phyloP scores from a whole-genome alignment of 2,888 invertebrate genomes.

The Trissoscelio sp. region DNA sequence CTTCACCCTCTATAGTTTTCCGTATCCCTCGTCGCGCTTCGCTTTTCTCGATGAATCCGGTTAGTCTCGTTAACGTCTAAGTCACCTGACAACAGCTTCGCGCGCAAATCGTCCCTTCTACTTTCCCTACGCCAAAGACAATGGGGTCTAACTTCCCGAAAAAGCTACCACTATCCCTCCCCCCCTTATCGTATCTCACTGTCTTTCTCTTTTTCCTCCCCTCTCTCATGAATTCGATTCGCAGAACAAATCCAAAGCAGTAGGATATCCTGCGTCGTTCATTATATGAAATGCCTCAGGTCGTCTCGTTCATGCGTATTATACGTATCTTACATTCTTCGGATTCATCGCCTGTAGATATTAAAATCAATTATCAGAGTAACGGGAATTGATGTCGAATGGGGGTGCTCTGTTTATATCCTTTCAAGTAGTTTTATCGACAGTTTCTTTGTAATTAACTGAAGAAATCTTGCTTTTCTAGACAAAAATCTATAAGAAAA shows the following conservation, averaged over 20 bases:
- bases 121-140: constrained; percentile 70
- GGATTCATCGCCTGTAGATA: constrained; percentile 53
- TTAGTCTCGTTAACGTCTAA: constrained; percentile 83
- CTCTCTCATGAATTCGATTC: constrained; percentile 40
- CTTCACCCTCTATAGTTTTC: constrained; percentile 68
- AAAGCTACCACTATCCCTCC: constrained; percentile 44
- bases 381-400: constrained; percentile 18
- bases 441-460: too few relatives aligned
- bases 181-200: not conserved
- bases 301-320: constrained; percentile 50
- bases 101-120: constrained; percentile 69
- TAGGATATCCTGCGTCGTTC: constrained; percentile 58
- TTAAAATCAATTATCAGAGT: constrained; percentile 54
- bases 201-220: constrained; percentile 3
- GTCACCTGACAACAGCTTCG: constrained; percentile 72
- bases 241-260: constrained; percentile 56
- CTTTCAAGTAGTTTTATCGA: not conserved
- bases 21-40: constrained; percentile 55
- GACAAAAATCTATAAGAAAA: too few relatives aligned
- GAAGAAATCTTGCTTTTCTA: too few relatives aligned
- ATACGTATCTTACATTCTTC: constrained; percentile 51
- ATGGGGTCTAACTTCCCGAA: constrained; percentile 70
- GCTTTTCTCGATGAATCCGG: constrained; percentile 78
- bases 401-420: not conserved
- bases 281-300: constrained; percentile 62